Percentiles rank a stretch among this genome's conserved stretches.
Evolutionary conservation across 2,113 vertebrate genomes (phyloP).

Genomic region (Raphicerus campestris): DNA sequence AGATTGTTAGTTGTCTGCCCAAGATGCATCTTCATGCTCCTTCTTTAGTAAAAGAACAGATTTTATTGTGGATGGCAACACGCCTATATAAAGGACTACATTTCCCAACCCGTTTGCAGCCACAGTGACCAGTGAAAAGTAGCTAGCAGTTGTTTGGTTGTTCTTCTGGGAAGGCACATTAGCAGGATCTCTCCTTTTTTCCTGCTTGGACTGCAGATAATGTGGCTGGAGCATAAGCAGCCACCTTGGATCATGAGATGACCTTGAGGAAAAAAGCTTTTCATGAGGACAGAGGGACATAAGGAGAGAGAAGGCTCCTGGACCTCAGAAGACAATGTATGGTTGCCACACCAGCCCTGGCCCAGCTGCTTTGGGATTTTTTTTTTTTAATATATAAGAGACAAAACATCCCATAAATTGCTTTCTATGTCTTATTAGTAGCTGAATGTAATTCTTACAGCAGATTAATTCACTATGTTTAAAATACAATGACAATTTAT

Average conservation of each 20-base stretch:
- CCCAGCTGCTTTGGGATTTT: background rate
- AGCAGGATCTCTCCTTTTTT: background rate
- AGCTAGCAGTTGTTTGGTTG: background rate
- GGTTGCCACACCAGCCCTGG: background rate
- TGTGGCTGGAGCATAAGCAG: background rate
- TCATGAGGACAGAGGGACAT: background rate
- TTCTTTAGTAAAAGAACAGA: background rate
- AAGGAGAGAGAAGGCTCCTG: background rate
- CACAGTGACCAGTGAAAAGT: background rate
- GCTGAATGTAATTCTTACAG: background rate
- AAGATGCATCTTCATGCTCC: background rate
- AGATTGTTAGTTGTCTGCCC: background rate
- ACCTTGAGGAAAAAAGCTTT: background rate
- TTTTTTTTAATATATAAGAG: background rate
- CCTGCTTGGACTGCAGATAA: background rate
- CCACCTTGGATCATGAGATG: background rate
- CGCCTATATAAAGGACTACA: background rate
- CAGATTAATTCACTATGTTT: background rate
- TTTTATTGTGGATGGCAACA: background rate
- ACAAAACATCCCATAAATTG: background rate
- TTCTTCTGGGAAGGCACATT: background rate
- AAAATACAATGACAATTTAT: background rate
- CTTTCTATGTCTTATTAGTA: background rate
- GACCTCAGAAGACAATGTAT: background rate
- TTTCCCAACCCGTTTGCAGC: background rate